phyloP scores from a whole-genome alignment of 2,113 vertebrate species.

The Notiomystis cincta region DNA sequence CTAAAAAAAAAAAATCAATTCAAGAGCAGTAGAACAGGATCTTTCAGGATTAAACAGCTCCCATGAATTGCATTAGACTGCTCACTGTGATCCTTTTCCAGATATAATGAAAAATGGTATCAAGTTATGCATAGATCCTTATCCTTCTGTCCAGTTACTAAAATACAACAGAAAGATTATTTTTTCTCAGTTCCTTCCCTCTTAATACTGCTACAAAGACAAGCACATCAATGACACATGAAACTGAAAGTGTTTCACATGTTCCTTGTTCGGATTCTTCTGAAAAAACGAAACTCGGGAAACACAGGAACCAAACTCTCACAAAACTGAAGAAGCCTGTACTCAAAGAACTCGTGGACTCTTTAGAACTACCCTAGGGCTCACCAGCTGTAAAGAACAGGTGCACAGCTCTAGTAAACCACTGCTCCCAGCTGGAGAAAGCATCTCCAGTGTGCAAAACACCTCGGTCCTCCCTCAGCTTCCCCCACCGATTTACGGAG shows the following conservation, averaged over 20 bases:
- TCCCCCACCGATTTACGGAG: not conserved
- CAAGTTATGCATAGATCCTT: not conserved
- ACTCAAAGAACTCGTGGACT: not conserved
- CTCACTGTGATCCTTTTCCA: not conserved
- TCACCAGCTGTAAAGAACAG: fast-evolving
- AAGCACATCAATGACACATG: not conserved
- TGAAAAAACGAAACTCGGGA: not conserved
- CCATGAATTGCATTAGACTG: not conserved
- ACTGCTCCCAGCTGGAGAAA: not conserved
- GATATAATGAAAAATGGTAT: not conserved
- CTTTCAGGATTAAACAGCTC: not conserved
- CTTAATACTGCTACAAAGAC: not conserved
- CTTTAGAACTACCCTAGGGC: not conserved
- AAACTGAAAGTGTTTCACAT: not conserved
- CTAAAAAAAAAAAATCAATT: not conserved
- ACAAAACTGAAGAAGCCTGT: not conserved
- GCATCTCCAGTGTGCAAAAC: fast-evolving
- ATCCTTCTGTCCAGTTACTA: not conserved
- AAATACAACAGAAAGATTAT: not conserved
- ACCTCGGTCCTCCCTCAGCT: not conserved
- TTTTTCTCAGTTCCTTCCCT: not conserved
- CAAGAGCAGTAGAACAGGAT: not conserved
- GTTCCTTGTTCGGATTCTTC: not conserved
- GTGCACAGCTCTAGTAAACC: not conserved
- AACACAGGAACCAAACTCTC: not conserved